Conservation (phyloP, 2,113 vertebrate genomes). For the Siphamia tubifer region DNA sequence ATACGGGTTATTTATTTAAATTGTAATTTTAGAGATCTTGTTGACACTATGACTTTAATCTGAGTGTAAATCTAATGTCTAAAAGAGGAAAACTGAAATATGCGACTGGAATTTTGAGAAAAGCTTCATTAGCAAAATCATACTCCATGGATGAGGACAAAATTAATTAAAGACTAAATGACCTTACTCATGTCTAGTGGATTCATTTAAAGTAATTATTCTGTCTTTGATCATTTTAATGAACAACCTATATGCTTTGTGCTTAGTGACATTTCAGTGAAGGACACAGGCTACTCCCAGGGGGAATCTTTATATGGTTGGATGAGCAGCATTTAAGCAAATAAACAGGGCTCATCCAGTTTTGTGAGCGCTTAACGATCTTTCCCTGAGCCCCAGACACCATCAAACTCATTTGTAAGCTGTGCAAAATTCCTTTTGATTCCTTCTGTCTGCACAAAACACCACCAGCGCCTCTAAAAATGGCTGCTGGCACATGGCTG, state of each 20-base stretch:
- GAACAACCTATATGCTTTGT: neutral
- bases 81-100: too few species aligned
- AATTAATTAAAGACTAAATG: neutral
- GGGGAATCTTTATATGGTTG: conserved; percentile 3
- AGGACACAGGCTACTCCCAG: neutral
- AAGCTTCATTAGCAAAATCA: neutral
- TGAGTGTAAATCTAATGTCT: too few species aligned
- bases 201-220: neutral
- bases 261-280: neutral
- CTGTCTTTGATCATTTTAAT: neutral
- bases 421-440: conserved; percentile 14
- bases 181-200: neutral
- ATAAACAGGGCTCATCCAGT: conserved; percentile 25
- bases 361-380: neutral
- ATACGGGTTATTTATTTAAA: too few species aligned
- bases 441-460: conserved; percentile 21
- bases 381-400: neutral
- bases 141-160: neutral
- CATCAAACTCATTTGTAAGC: conserved; percentile 21
- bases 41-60: too few species aligned
- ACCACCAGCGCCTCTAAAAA: conserved; percentile 20
- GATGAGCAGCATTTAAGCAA: conserved; percentile 18
- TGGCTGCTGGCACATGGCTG: conserved; percentile 5
- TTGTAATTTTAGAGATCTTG: too few species aligned
- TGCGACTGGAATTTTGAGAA: too few species aligned